Conservation (phyloP, 2,888 invertebrate species). For the Thalpophila matura region DNA sequence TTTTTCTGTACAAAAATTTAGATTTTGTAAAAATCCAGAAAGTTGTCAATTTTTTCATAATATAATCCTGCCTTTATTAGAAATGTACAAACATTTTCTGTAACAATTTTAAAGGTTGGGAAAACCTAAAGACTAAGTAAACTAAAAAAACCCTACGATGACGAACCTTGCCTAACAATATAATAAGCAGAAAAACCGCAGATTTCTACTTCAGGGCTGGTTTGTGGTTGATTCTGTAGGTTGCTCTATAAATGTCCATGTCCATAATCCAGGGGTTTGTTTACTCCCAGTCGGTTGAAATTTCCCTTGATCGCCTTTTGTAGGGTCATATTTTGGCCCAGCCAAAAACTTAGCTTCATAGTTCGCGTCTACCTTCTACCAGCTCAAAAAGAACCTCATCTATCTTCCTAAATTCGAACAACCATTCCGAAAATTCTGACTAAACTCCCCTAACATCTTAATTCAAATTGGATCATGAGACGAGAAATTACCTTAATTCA, state of each 20-base stretch:
- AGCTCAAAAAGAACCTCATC: conserved; percentile 26
- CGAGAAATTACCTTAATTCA: conserved; percentile 68
- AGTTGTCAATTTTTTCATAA: no score
- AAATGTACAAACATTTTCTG: no score
- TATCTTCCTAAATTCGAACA: conserved; percentile 45
- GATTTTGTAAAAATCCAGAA: no score
- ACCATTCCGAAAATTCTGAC: conserved; percentile 54
- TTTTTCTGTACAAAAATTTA: no score
- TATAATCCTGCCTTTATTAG: no score
- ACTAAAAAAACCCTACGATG: background rate
- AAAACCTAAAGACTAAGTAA: background rate
- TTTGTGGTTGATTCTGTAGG: no score
- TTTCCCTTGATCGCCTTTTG: background rate
- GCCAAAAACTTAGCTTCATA: background rate
- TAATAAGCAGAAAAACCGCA: background rate
- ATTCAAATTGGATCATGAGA: conserved; percentile 69
- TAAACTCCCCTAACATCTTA: conserved; percentile 59
- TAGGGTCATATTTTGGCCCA: background rate
- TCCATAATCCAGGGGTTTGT: no score
- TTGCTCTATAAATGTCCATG: no score
- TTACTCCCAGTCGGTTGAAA: background rate
- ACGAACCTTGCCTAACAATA: background rate
- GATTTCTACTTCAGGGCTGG: background rate
- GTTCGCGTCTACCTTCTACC: background rate
- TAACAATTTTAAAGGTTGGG: background rate